Base-by-base conservation (phyloP, 2,797 vertebrate species). In the Microtus obscurus region DNA sequence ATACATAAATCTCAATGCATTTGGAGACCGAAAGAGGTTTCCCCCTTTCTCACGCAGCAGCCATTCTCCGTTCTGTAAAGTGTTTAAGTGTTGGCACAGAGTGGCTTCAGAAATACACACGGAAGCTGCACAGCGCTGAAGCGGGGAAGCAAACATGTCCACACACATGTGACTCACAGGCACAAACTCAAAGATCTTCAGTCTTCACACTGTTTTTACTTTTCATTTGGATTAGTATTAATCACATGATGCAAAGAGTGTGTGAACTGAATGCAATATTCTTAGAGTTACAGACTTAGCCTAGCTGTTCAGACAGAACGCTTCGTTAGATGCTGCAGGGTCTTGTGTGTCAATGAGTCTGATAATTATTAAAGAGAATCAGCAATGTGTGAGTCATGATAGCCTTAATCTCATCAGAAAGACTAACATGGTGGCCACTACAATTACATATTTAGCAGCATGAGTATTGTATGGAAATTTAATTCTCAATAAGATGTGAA, bases 401-500 rank as follows among this genome's bases (percentile, higher is more conserved):
- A 56, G 69, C 25, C 37, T 48, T 56, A 37, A 37, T 4, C 37
- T 90, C 56, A 45, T 65, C 73, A 48, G 51, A 86, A 87, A 67
- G 40, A 51, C 9, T 63, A 73, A 19, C 19, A 53, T 13, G 73
- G 31, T 88, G 51, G 7, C 61, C 65, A 40, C 23, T 48, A 59
- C 43, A 40, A 78, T 37, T 45, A 59, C 43, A 37, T 65, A 65
- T 81, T 94, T 93, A 80, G 78, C 25, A 92, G 13, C 23, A 67
- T 7, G 51, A 40, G 3, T 63, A 87, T 81, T 61, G 81, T 21
- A 19, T 4, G 67, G n/a, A 51, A 25, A 85, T 82, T 80, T 79
- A 89, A 90, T 87, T 92, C 63, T 69, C 59, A 37, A 43, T 31
- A 89, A 37, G 48, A 86, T 95, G 1, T 85, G 11, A 86, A 88